phyloP scores from a whole-genome alignment of 1,140 invertebrate genomes.

The Anastrepha ludens region DNA sequence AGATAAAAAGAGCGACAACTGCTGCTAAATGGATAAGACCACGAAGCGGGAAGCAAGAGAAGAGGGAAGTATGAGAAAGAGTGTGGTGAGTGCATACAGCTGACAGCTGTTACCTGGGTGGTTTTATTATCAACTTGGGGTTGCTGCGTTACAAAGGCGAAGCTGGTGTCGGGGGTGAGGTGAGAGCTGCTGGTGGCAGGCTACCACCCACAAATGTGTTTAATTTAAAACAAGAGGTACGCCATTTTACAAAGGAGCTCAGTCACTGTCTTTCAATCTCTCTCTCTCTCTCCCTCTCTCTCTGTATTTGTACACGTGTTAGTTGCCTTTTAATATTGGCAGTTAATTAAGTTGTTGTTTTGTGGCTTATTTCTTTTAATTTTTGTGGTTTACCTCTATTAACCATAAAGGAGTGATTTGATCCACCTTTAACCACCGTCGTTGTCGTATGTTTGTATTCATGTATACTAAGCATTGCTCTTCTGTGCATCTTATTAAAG shows the following conservation, averaged over 20 bases:
- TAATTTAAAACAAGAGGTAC: not conserved
- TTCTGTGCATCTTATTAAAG: conserved; percentile 5
- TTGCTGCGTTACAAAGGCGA: not conserved
- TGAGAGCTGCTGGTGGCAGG: not conserved
- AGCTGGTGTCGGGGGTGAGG: not conserved
- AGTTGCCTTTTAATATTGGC: not conserved
- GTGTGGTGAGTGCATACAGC: not conserved
- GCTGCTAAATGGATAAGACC: not conserved
- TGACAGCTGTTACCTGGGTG: not conserved
- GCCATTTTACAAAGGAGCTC: conserved; percentile 1
- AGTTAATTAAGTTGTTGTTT: conserved; percentile 34
- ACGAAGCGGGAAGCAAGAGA: no score
- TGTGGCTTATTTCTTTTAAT: not conserved
- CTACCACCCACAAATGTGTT: not conserved
- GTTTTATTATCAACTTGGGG: not conserved
- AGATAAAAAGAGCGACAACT: not conserved
- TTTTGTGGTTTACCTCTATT: not conserved
- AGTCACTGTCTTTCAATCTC: not conserved
- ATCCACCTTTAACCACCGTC: not conserved
- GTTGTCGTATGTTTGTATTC: not conserved
- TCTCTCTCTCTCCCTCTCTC: not conserved
- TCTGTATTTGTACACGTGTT: not conserved
- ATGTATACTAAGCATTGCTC: not conserved
- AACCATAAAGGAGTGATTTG: not conserved
- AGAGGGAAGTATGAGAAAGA: not conserved